These are phyloP conservation scores for Matsumurasca onukii DNA, from an alignment of 1,140 invertebrate species.

Conservation along the genomic window DNA sequence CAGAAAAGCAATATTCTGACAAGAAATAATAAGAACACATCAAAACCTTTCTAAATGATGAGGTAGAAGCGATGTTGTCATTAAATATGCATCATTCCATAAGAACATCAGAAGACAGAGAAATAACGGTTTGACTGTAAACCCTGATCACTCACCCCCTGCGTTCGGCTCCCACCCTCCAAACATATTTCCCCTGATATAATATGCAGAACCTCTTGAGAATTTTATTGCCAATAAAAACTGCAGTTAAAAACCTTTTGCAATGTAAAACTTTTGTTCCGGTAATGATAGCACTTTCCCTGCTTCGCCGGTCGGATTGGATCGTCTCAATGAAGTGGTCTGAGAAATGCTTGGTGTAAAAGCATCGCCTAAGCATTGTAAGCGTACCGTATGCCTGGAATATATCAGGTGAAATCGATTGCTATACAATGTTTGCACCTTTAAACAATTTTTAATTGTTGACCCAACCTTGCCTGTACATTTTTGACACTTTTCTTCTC, in stretches of 20 bases:
- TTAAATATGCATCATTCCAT: constrained; percentile 19
- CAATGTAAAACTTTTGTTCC: constrained; percentile 37
- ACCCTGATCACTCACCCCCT: constrained; percentile 4
- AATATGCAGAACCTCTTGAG: constrained; percentile 37
- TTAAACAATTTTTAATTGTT: no score
- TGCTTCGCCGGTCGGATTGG: no score
- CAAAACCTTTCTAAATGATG: constrained; percentile 18
- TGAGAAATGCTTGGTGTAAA: no score
- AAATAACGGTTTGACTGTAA: constrained; percentile 11
- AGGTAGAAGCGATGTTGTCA: constrained; percentile 8
- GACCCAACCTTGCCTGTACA: no score
- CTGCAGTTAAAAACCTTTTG: constrained; percentile 37
- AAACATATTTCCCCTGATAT: constrained; percentile 33
- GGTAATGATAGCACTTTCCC: constrained; percentile 31
- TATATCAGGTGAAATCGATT: no score
- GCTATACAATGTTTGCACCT: no score
- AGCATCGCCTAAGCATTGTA: no score
- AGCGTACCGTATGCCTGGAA: no score
- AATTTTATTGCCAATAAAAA: constrained; percentile 39
- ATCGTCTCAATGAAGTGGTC: no score
- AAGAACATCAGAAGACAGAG: constrained; percentile 11
- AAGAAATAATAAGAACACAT: constrained; percentile 13
- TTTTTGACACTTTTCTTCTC: no score
- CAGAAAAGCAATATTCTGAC: not conserved
- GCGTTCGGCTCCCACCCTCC: not conserved